A percentile compares a stretch with the other conserved stretches of the same genome.
phyloP scores from a whole-genome alignment of 2,888 invertebrate species.

The Xestia rhomboidea region DNA sequence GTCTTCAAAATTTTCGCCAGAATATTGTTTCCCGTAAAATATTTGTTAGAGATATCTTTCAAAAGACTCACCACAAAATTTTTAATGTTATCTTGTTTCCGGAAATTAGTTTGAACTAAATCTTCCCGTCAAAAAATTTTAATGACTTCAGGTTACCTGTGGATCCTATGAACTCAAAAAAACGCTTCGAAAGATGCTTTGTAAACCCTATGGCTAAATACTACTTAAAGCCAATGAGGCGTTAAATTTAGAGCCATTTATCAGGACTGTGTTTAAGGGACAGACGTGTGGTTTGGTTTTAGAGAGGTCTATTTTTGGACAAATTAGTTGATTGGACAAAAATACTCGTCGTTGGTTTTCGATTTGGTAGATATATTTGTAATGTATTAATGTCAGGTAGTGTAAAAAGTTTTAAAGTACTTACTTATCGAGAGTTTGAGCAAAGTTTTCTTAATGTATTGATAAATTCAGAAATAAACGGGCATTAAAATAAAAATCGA shows the following conservation, averaged over 20 bases:
- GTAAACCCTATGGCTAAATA: neutral
- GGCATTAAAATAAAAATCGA: too few species aligned
- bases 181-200: neutral
- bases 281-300: neutral
- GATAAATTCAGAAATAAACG: neutral
- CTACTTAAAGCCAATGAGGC: constrained; percentile 1
- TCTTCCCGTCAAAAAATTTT: neutral
- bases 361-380: neutral
- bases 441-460: neutral
- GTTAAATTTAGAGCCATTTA: constrained; percentile 25
- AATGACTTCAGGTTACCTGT: neutral
- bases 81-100: neutral
- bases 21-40: neutral
- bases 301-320: neutral
- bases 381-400: neutral
- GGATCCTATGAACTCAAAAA: neutral
- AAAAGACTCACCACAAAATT: neutral
- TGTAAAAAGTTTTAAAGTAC: neutral
- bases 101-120: neutral
- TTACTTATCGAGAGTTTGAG: neutral
- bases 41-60: neutral
- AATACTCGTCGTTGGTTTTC: neutral
- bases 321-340: neutral
- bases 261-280: neutral
- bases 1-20: neutral